Percentiles rank a stretch among this genome's conserved stretches.
Conservation (phyloP, 2,113 vertebrate species). For the Argyrosomus japonicus region DNA sequence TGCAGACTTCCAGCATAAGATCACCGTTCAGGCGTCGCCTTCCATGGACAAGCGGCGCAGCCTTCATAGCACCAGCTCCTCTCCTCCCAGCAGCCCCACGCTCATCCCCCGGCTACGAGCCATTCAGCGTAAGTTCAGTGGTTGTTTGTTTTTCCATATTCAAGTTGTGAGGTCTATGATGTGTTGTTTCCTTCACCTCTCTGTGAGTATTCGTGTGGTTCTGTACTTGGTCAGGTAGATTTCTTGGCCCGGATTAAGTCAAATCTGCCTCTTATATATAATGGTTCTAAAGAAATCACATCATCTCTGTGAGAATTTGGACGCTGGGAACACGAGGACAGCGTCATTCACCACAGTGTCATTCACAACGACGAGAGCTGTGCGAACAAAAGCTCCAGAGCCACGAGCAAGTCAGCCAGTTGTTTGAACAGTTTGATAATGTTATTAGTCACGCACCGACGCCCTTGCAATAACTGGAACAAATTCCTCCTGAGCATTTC, state of each 20-base stretch:
- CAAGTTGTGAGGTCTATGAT: neutral
- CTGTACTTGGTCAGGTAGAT: neutral
- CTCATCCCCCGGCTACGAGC: constrained; percentile 94
- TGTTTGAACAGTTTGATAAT: constrained; percentile 77
- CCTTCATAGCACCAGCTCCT: constrained; percentile 91
- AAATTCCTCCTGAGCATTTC: constrained; percentile 66
- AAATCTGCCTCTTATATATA: neutral
- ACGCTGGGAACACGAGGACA: constrained; percentile 13
- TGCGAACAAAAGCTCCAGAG: constrained; percentile 55
- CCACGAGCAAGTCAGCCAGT: constrained; percentile 51
- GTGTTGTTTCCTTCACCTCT: neutral
- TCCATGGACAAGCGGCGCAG: constrained; percentile 94
- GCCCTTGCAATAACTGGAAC: constrained; percentile 66
- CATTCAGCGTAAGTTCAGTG: constrained; percentile 89
- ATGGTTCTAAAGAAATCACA: constrained; percentile 15
- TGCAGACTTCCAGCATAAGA: constrained; percentile 97
- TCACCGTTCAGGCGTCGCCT: constrained; percentile 96
- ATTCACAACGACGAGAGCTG: constrained; percentile 37
- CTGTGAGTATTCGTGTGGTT: neutral
- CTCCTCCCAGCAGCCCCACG: constrained; percentile 93
- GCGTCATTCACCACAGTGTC: constrained; percentile 30
- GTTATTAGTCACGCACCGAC: constrained; percentile 64
- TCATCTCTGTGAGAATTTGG: constrained; percentile 15
- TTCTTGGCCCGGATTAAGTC: neutral
- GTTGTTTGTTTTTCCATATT: neutral